Base-by-base conservation (phyloP, 2,888 invertebrate genomes). In the Apamea monoglypha region DNA sequence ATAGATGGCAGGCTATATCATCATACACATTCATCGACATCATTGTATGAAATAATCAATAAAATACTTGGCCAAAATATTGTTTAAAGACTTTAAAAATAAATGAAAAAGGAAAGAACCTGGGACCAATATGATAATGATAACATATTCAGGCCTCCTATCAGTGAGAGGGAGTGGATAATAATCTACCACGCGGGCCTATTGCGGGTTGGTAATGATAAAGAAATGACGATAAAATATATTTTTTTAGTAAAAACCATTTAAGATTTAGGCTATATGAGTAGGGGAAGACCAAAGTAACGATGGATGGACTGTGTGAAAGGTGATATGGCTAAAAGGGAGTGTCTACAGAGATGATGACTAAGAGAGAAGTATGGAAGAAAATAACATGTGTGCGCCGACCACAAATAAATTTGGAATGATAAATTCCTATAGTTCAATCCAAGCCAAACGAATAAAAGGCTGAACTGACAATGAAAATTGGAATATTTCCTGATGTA, bases 11-110 rank as follows among this genome's bases (percentile, higher is more conserved):
- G 47, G 29, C 69, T 36, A 56, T 66, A 66, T 80, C 7, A 4
- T 7, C 10, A 14, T 47, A 44, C 18, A 64, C 29, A 40, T 50
- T 36, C 10, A 76, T n/a, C 21, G 8, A 36, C 8, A 59, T 61
- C 16, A 71, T 69, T 80, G 71, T 50, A 5, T 56, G 3, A 18
- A 18, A 68, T 0, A n/a, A 16, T 78, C 80, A 80, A 69, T 6
- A 47, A 56, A 53, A 47, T 47, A 29, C 53, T 40, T 32, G 53
- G 0, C 21, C 7, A 18, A 32, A 36, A 10, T 25, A 47, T 67
- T 80, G 21, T 21, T 56, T 21, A 21, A 36, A 47, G 40, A 50
- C 4, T 53, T 40, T 3, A 18, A 29, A 75, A 50, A n/a, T 0
- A 29, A 72, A 29, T 21, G 0, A 50, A 25, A 29, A 32, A 32